Evolutionary conservation across 2,888 invertebrate genomes (phyloP), one percentile per base, ranked within the genome.

Genomic region (Atrina japonica): DNA sequence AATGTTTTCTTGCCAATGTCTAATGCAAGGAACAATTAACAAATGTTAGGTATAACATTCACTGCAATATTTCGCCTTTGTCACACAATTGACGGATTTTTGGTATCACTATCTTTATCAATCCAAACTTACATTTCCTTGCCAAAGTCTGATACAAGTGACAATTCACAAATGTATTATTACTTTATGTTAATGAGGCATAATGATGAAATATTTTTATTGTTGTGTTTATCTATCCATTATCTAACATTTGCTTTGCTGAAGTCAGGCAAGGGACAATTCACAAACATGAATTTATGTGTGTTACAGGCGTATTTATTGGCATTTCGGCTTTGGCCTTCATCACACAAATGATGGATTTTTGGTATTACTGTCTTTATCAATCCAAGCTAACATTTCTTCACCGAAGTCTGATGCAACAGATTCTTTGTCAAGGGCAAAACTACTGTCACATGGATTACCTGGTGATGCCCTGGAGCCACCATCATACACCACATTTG

Each of bases 81-180:
- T 67, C 60, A 67, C 11, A 67, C 67, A 60, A 50, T 64, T 5
- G 68, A 68, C 35, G 59, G 68, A 40, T 61, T 43, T 35, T 60
- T 35, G 9, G 43, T 35, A 43, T 47, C 56, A 41, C 52, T 45
- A 53, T 76, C 85, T 18, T 82, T 81, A 63, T 83, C 85, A 29
- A 88, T 88, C 93, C 93, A 93, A n/a, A 92, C 91, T 73, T 93
- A 90, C 92, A 93, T 92, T 87, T 93, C 93, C 40, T 91, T 91
- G 16, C 92, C 91, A 83, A 92, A 92, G 64, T 91, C 91, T 59
- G 92, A 91, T 1, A 91, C 92, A 56, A 92, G 88, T 50, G 90
- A 88, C 25, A 11, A 35, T 35, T 11, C 5, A 11, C 35, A 35
- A 35, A 35, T 35, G 5, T 35, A 35, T 35, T 35, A n/a, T n/a